Base-by-base conservation (phyloP, 1,140 invertebrate species). In the Zaprionus vittiger region DNA sequence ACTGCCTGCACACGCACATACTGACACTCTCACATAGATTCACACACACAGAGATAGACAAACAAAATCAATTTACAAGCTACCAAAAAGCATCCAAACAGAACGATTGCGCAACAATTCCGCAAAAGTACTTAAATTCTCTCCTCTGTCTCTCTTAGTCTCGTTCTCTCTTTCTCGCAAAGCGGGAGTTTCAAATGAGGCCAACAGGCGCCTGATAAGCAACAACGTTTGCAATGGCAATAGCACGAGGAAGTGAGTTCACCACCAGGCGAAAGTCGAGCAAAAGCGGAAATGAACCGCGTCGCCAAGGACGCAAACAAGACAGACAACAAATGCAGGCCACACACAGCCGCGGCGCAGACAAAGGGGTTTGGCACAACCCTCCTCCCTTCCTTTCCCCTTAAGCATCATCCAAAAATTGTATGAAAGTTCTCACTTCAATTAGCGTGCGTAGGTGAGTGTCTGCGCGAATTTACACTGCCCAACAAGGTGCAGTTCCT, bases 51-150 rank as follows among this genome's bases (percentile, higher is more conserved):
- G 22, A 24, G 15, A 41, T 55, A 15, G 70, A 54, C 71, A 83
- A 69, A 79, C 85, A 80, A 87, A 87, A 86, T 86, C 83, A 83
- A 86, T 86, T 86, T 83, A 34, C 54, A 89, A 84, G 79, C 84
- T 69, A 55, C 67, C 79, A 71, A 73, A 56, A 72, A 59, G 57
- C 65, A 77, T 65, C 65, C 68, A 49, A 60, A 59, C 54, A 57
- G 22, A 41, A 54, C 60, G 67, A 71, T 71, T 75, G 68, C 69
- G 56, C 68, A 76, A 76, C 61, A 34, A 59, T 41, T 73, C n/a
- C 55, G 56, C 41, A 41, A 61, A 56, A 71, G 60, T 66, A 55
- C 67, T 72, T 66, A 60, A 66, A 55, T 60, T 34, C 31, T 28
- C 34, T 44, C 65, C 56, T 64, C 15, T 9, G 26, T 28, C 17